phyloP scores from a whole-genome alignment of 1,140 invertebrate genomes.

The Semibalanus balanoides region DNA sequence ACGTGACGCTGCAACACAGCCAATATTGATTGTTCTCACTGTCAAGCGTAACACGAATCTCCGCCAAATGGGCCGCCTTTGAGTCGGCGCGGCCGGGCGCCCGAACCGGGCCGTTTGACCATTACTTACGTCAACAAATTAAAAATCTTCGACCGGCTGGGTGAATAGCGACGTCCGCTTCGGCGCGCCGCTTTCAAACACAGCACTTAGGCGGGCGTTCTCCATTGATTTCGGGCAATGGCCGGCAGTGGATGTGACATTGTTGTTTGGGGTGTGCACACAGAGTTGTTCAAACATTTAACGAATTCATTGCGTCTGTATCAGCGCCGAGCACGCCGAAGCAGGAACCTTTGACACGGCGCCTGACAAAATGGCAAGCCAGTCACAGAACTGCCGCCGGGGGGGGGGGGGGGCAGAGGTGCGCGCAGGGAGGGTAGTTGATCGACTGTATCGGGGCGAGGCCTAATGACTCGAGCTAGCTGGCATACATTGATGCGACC shows the following conservation, averaged over 20 bases:
- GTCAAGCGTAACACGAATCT: background rate
- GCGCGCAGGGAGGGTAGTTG: too few relatives aligned
- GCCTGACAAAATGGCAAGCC: background rate
- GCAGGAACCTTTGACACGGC: background rate
- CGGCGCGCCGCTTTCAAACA: background rate
- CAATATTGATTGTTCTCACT: too few relatives aligned
- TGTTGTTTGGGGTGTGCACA: background rate
- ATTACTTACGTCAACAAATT: conserved; percentile 2
- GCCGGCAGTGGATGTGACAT: background rate
- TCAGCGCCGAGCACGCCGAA: background rate
- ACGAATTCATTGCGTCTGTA: background rate
- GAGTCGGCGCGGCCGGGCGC: background rate
- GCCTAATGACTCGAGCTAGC: background rate
- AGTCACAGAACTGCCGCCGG: background rate
- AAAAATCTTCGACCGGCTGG: background rate
- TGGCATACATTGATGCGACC: background rate
- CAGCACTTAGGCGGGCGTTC: background rate
- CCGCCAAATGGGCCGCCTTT: background rate
- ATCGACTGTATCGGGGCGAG: background rate
- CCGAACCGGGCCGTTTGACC: background rate
- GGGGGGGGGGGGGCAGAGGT: too few relatives aligned
- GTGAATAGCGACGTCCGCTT: background rate
- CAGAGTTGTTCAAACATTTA: background rate
- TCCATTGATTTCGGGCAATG: background rate
- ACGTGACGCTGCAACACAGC: too few relatives aligned